Evolutionary conservation across 2,113 vertebrate species (phyloP).

Genomic region (Vulpes ferrilata): DNA sequence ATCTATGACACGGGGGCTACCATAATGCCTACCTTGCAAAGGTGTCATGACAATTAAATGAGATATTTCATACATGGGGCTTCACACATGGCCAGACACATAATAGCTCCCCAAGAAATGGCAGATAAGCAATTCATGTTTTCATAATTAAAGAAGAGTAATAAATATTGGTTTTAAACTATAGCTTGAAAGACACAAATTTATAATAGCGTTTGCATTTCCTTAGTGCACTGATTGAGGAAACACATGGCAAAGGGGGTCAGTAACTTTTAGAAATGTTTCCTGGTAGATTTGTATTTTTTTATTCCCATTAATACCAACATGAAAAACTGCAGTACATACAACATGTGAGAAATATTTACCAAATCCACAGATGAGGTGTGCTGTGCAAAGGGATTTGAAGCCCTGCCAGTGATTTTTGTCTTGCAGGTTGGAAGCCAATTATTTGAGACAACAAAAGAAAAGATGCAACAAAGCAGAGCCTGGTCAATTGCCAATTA

Average conservation of each 20-base stretch:
- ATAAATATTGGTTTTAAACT: neutral
- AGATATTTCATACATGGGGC: neutral
- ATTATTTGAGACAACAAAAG: neutral
- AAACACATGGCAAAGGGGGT: neutral
- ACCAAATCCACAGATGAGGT: neutral
- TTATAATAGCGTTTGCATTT: conserved; percentile 29
- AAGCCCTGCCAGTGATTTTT: neutral
- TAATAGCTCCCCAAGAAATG: neutral
- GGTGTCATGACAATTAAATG: neutral
- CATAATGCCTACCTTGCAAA: neutral
- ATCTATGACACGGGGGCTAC: neutral
- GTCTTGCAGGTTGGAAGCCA: neutral
- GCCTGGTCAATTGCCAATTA: neutral
- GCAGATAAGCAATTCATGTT: neutral
- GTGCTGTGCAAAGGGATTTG: neutral
- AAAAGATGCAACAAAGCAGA: neutral
- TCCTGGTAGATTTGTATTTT: neutral
- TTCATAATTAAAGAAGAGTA: conserved; percentile 4
- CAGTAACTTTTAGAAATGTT: neutral
- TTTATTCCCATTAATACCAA: neutral
- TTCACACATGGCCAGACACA: neutral
- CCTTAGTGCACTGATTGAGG: neutral
- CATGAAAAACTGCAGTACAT: neutral
- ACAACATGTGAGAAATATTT: neutral
- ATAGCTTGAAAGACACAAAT: neutral